Evolutionary conservation across 1,140 invertebrate species (phyloP).

Genomic region (Magallana gigas): DNA sequence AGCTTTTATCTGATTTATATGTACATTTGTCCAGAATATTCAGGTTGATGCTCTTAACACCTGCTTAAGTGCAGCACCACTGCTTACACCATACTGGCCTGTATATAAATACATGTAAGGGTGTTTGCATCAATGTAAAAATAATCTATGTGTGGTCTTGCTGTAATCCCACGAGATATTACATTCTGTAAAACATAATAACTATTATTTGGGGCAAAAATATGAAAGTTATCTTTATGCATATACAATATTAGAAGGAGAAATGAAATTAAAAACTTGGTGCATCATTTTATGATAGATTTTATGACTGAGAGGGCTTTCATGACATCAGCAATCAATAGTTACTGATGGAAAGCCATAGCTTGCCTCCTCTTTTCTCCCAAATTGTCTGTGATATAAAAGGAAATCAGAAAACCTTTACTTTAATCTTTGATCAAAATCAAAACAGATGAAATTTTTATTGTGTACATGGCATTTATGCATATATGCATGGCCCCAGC

Average conservation of each 20-base stretch:
- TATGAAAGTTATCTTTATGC: too few species aligned
- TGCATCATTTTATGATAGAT: background rate
- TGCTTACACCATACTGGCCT: background rate
- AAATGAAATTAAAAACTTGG: too few species aligned
- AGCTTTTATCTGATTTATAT: slow-evolving; percentile 38
- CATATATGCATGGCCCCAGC: background rate
- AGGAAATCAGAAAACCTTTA: background rate
- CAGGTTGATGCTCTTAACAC: slow-evolving; percentile 22
- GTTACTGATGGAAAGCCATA: background rate
- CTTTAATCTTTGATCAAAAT: background rate
- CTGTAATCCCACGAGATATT: too few species aligned
- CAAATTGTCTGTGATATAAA: background rate
- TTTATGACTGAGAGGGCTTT: background rate
- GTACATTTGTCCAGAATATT: slow-evolving; percentile 21
- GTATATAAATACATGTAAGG: background rate
- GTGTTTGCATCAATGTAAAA: too few species aligned
- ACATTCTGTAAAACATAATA: too few species aligned
- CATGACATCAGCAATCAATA: slow-evolving; percentile 21
- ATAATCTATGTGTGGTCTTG: too few species aligned
- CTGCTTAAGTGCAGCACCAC: slow-evolving; percentile 5
- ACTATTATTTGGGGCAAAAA: too few species aligned
- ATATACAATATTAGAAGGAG: too few species aligned
- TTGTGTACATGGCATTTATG: background rate
- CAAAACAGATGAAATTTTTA: background rate
- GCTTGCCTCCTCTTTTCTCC: background rate